A percentile compares a stretch with the other conserved stretches of the same genome.
These are phyloP conservation scores for Paraplagusia blochii DNA, from an alignment of 2,113 vertebrate species.

Conservation along the genomic window DNA sequence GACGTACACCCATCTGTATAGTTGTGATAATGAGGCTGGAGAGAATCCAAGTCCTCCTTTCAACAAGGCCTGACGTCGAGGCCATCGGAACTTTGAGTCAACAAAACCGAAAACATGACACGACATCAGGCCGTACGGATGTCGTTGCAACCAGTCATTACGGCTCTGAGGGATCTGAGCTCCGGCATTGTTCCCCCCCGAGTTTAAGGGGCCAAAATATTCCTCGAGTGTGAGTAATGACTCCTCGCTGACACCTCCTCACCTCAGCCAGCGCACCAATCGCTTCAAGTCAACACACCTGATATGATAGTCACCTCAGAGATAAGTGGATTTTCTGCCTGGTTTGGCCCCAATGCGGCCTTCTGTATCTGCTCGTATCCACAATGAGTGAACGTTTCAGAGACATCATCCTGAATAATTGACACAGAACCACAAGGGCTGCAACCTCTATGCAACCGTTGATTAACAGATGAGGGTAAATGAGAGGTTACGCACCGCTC, in stretches of 20 bases:
- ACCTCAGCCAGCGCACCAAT: conserved; percentile 41
- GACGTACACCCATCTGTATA: conserved; percentile 14
- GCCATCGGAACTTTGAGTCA: conserved; percentile 24
- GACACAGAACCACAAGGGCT: conserved; percentile 38
- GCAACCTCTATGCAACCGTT: conserved; percentile 28
- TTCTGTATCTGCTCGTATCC: conserved; percentile 49
- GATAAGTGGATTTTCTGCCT: conserved; percentile 73
- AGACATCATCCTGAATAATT: conserved; percentile 40
- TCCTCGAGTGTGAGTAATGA: conserved; percentile 28
- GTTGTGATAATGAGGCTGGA: conserved; percentile 37
- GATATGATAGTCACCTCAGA: conserved; percentile 57
- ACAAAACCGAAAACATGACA: conserved; percentile 48
- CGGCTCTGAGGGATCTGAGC: conserved; percentile 46
- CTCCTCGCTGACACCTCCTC: conserved; percentile 39
- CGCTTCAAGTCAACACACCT: conserved; percentile 44
- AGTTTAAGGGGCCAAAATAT: conserved; percentile 54
- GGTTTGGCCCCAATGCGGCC: conserved; percentile 62
- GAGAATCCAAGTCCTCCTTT: conserved; percentile 39
- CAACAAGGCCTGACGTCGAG: conserved; percentile 29
- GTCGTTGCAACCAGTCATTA: conserved; percentile 53
- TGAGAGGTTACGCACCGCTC: conserved; percentile 31
- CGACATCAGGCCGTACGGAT: conserved; percentile 47
- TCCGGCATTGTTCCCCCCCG: conserved; percentile 49
- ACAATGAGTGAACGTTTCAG: conserved; percentile 66
- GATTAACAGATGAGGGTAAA: conserved; percentile 35